Evolutionary conservation across 64 coral and sea anemone genomes (phyloP).

Genomic region (Acropora tenuis): DNA sequence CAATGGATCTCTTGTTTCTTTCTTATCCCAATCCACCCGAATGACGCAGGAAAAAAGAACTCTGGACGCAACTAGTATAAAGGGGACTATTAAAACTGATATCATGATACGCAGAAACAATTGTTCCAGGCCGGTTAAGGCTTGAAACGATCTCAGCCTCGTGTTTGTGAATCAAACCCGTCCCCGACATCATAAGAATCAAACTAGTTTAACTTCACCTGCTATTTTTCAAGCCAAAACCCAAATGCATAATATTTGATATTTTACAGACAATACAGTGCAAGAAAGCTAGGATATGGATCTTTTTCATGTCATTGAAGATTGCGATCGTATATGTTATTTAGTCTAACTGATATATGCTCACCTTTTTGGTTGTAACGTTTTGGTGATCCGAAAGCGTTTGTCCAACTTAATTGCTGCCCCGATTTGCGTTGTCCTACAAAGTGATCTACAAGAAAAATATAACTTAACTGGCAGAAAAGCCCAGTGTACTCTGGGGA

Average conservation of each 20-base stretch:
- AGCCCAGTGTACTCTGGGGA: constrained; percentile 1
- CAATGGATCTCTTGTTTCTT: no score
- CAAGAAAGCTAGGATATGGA: neutral
- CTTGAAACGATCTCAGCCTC: no score
- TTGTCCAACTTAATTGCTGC: neutral
- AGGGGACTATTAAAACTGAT: no score
- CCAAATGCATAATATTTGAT: neutral
- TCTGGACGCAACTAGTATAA: no score
- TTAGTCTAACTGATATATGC: neutral
- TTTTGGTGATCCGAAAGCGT: neutral
- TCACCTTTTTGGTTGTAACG: neutral
- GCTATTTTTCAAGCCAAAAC: neutral
- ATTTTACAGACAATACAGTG: neutral
- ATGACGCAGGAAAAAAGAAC: no score
- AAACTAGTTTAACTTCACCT: neutral
- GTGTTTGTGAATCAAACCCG: no score
- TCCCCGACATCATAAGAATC: no score
- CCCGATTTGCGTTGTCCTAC: neutral
- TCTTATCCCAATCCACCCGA: no score
- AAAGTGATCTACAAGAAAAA: neutral
- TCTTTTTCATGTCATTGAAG: neutral
- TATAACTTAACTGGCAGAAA: constrained; percentile 1
- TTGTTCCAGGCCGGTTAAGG: no score
- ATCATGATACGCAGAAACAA: no score
- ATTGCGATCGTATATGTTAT: neutral